phyloP scores from a whole-genome alignment of 2,113 vertebrate species.

The Brienomyrus longianalis region DNA sequence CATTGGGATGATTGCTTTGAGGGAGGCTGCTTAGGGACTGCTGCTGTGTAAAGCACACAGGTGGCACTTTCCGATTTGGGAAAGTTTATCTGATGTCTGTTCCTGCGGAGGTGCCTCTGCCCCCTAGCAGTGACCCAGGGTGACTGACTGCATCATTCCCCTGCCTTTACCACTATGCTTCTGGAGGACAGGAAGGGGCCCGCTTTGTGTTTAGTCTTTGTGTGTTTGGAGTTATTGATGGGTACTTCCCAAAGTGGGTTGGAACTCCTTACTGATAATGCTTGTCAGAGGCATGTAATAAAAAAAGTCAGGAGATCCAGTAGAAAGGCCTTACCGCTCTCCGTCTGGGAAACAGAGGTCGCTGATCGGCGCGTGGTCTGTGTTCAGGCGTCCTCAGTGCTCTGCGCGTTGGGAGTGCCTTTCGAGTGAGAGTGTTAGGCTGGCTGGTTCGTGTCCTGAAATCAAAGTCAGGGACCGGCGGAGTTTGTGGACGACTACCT shows the following conservation, averaged over 20 bases:
- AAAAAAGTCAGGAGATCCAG: background rate
- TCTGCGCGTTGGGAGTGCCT: background rate
- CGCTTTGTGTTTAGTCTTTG: background rate
- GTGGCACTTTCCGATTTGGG: background rate
- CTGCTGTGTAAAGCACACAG: background rate
- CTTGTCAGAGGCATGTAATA: background rate
- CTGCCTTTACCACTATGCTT: no score
- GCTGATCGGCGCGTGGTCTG: background rate
- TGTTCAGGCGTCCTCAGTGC: background rate
- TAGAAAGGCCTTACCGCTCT: background rate
- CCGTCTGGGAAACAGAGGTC: background rate
- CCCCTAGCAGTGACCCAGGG: background rate
- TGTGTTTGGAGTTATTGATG: no score
- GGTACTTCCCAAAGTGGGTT: background rate
- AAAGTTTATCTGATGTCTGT: background rate
- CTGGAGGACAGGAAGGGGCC: background rate
- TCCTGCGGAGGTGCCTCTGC: background rate
- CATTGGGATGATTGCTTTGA: background rate
- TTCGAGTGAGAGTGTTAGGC: background rate
- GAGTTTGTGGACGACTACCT: background rate
- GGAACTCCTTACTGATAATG: background rate
- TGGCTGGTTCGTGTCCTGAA: background rate
- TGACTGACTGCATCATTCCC: no score
- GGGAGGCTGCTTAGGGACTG: background rate
- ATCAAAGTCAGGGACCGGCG: background rate